Percentiles rank a stretch among this genome's conserved stretches.
Conservation (phyloP, 1,140 invertebrate genomes). For the Agrilus planipennis region DNA sequence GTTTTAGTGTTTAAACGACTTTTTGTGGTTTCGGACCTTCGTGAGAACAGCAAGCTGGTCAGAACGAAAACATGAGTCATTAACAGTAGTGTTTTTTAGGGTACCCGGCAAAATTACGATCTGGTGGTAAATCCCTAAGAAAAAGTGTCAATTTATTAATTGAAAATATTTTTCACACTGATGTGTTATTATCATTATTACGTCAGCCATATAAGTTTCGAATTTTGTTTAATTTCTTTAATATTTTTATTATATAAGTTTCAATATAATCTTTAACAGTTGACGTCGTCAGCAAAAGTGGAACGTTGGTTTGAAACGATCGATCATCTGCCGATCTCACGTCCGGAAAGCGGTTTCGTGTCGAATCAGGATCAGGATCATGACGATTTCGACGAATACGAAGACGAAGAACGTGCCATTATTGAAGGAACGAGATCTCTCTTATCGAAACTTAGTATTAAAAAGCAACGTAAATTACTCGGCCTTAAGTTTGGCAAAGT, state of each 20-base stretch:
- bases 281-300: slow-evolving; percentile 57
- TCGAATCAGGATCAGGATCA: slow-evolving; percentile 38
- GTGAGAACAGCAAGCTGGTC: too few species aligned
- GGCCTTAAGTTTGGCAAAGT: slow-evolving; percentile 51
- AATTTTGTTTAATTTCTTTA: too few species aligned
- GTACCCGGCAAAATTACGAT: too few species aligned
- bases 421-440: slow-evolving; percentile 44
- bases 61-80: too few species aligned
- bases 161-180: too few species aligned
- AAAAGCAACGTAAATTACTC: slow-evolving; percentile 51
- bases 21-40: too few species aligned
- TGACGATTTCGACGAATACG: slow-evolving; percentile 30
- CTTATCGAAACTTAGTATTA: slow-evolving; percentile 49
- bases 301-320: slow-evolving; percentile 60
- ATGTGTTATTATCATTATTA: too few species aligned
- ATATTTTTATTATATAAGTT: not conserved
- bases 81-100: too few species aligned
- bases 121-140: too few species aligned
- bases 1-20: too few species aligned
- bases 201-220: too few species aligned
- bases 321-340: slow-evolving; percentile 46
- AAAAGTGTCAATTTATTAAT: too few species aligned
- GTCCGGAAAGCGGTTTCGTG: slow-evolving; percentile 60
- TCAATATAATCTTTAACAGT: slow-evolving; percentile 30
- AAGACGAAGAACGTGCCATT: slow-evolving; percentile 39